Evolutionary conservation across 30 jellyfish, hydroid and myxozoan species (phyloP).

Genomic region (Turritopsis rubra): DNA sequence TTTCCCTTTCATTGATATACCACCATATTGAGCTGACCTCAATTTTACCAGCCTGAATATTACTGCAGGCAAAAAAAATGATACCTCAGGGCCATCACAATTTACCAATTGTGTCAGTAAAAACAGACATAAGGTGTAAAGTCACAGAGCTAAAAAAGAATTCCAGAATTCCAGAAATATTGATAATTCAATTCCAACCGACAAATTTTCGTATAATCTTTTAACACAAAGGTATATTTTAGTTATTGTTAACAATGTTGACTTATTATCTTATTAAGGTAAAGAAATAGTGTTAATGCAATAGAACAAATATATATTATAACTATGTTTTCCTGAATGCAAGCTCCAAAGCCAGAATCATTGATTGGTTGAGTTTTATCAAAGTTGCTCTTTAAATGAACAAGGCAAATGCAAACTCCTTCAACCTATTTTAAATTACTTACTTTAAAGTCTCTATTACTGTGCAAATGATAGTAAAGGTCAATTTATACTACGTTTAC

Average conservation of each 20-base stretch:
- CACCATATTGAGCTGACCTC: neutral
- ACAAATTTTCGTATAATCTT: neutral
- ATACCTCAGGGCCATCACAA: neutral
- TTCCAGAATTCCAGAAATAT: neutral
- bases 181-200: neutral
- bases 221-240: neutral
- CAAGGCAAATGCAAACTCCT: neutral
- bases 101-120: neutral
- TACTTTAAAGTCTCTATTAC: no score
- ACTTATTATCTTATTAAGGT: neutral
- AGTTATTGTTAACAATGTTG: neutral
- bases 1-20: neutral
- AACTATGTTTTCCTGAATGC: neutral
- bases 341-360: neutral
- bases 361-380: neutral
- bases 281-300: neutral
- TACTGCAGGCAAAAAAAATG: neutral
- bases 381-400: neutral
- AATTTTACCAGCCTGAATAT: neutral
- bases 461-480: no score
- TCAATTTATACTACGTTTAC: no score
- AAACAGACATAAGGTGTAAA: neutral
- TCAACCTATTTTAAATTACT: no score
- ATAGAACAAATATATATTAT: neutral
- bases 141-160: neutral